Base-by-base conservation (phyloP, 2,797 vertebrate genomes). In the Trematomus bernacchii region DNA sequence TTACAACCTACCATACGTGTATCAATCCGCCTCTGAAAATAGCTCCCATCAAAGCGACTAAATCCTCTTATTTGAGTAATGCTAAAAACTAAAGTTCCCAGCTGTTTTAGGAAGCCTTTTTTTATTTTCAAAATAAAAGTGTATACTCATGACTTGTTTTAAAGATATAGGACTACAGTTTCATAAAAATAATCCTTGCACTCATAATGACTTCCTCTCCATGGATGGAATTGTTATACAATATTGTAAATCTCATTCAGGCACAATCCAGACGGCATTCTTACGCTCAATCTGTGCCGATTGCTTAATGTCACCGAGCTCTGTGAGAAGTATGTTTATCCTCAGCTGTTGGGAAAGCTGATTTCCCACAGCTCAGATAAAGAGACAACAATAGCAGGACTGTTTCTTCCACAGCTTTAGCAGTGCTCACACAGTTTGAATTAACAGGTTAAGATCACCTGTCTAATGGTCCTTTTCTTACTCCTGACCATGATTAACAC, bases 341-440 rank as follows among this genome's bases (percentile, higher is more conserved):
- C 70, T 77, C 64, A 71, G 84, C 73, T 71, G 66, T 84, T 71
- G 44, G 72, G 71, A 81, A 76, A 85, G 77, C 87, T 59, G 55
- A 60, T 65, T 46, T 68, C 75, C 52, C 43, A 65, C 80, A 37
- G 0, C 70, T 72, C 51, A 16, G 58, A 70, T 76, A 77, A 18
- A 60, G 43, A 80, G 52, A 85, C 86, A 83, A 87, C 89, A 90
- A 89, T 80, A 79, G 73, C 60, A 1, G 51, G 33, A 44, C 66
- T 91, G 88, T 91, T 87, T 78, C 72, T 62, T 53, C 66, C 59
- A 9, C 71, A 70, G 82, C 77, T 81, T 85, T 72, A 77, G 53
- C 68, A 6, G 1, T 23, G 69, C 83, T 83, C 84, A 76, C 77
- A 66, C 76, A 73, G 65, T 66, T 76, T 65, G 81, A 89, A 84